Base-by-base conservation (phyloP, 2,888 invertebrate genomes). In the Tuta absoluta region DNA sequence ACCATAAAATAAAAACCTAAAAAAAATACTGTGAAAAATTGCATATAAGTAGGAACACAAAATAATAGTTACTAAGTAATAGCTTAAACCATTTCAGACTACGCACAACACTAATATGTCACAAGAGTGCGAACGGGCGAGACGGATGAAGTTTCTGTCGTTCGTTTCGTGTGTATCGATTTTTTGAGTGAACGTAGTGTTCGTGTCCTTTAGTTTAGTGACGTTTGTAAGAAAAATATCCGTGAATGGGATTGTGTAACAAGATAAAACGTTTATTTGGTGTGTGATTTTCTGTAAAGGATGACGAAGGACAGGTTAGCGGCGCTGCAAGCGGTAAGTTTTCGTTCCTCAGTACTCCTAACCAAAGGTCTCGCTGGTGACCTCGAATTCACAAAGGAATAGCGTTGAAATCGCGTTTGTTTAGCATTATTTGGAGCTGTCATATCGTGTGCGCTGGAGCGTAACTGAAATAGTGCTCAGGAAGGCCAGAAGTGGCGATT, bases 291-390 rank as follows among this genome's bases (percentile, higher is more conserved):
- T 90, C 89, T 87, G 82, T 91, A 89, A 91, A 94, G 89, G 91
- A 98, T 97, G 97, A 97, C 97, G 93, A 98, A 98, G 95, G 98
- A 98, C 94, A 97, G 97, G 95, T 95, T 98, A 94, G 97, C 97
- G 93, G 98, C 97, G 92, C 95, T 98, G 84, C 97, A 97, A 93
- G 97, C 97, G 95, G 97, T 96, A 93, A 95, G 96, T 89, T 79
- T 75, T 77, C 79, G 72, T 77, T 83, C 80, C 80, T 80, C 77
- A 76, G 73, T 76, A 76, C 75, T 79, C 79, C 67, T 84, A 88
- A 82, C 86, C 85, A 86, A 85, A 86, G 84, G 86, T 81, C 83
- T 84, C 78, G 66, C 71, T 76, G 77, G 75, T 89, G 89, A 86
- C 89, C 87, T 89, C 87, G 86, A 87, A 88, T 80, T 82, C 73